Base-by-base conservation (phyloP, 2,888 invertebrate species). In the Lycophotia porphyrea region DNA sequence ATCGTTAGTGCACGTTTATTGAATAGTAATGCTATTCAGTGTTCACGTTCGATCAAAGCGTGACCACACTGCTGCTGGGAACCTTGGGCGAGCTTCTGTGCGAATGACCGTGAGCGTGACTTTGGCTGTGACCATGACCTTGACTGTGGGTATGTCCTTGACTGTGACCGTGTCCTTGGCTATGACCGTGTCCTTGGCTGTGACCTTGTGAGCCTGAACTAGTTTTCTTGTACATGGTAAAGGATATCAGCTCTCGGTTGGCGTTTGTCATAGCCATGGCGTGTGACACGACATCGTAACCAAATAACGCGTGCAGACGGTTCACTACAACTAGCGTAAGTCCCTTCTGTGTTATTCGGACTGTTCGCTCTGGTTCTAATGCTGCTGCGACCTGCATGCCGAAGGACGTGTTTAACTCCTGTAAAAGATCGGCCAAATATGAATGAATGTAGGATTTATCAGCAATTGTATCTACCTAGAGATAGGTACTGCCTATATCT, bases 241-340 rank as follows among this genome's bases (percentile, higher is more conserved):
- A 96, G 31, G 96, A 96, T 66, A 96, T 90, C 55, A 96, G 92
- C 88, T 96, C 96, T 5, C 96, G 91, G 88, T 96, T 96, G 24
- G 95, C 94, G 84, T 96, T 96, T 34, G 96, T 96, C 95, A 96
- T 96, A 2, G 96, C 94, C 96, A 96, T 96, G 7, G 96, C 92
- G 88, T 96, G 96, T 0, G 96, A 96, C 1, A 96, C 92, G 21
- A 96, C 96, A 88, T 96, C 96, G 88, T 96, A 96, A 1, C 96
- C 96, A 60, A 96, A 92, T n/a, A 96, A 86, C 3, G 92, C 95
- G 87, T 96, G 96, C 4, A 96, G 90, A 9, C 96, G 91, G 89
- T 96, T 96, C 52, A 96, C 96, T 7, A 96, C 93, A 18, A 95
- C 94, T 42, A 96, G 87, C 1, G 96, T 96, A 8, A 96, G 84